Conservation (phyloP, 2,113 vertebrate genomes). For the Sinocyclocheilus rhinocerous region DNA sequence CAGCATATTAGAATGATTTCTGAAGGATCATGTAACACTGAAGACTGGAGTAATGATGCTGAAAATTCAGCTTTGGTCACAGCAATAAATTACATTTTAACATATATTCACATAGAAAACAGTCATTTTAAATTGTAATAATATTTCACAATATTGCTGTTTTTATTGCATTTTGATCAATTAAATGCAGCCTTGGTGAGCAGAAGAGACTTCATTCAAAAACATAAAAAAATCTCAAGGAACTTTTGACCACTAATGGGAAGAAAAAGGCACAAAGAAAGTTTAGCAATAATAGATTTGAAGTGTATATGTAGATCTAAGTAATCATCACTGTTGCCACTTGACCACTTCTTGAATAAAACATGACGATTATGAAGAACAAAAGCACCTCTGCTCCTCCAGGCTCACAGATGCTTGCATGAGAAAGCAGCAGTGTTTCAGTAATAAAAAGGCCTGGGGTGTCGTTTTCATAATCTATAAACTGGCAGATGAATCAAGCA, state of each 20-base stretch:
- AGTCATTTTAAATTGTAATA: too few relatives aligned
- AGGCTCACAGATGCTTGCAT: neutral
- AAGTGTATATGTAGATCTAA: neutral
- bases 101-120: too few relatives aligned
- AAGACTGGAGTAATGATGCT: neutral
- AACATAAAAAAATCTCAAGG: too few relatives aligned
- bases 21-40: neutral
- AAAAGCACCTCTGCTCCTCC: neutral
- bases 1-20: neutral
- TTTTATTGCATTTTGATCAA: too few relatives aligned
- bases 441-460: neutral
- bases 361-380: neutral
- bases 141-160: too few relatives aligned
- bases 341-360: neutral
- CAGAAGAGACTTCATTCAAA: too few relatives aligned
- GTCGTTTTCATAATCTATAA: neutral
- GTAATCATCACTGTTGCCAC: neutral
- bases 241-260: too few relatives aligned
- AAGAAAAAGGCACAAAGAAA: too few relatives aligned
- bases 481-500: neutral
- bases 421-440: neutral
- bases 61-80: neutral
- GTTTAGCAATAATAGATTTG: too few relatives aligned
- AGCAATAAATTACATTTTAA: neutral
- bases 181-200: too few relatives aligned